Base-by-base conservation (phyloP, 2,113 vertebrate species). In the Mormyrus iriodes region DNA sequence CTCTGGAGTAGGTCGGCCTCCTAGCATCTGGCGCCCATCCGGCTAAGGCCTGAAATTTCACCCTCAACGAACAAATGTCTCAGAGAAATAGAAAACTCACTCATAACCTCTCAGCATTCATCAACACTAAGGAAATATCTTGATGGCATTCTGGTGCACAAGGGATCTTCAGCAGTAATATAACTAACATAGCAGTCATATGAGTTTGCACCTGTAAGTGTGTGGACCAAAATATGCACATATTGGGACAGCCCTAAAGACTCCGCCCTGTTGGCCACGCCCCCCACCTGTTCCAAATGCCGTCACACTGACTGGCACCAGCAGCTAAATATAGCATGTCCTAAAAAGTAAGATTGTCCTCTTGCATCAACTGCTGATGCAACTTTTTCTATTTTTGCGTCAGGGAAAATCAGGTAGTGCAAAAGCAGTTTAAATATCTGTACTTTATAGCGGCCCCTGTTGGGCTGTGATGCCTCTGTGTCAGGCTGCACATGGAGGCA, bases 231-330 rank as follows among this genome's bases (percentile, higher is more conserved):
- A 44, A 46, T 82, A 73, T 35, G 9, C 65, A 73, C 13, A 4
- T 76, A 76, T 48, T 48, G 39, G 79, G 21, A 83, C 44, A n/a
- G 42, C 79, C 42, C 79, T 21, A 83, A 83, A 21, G 3, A 76
- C 12, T 76, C 0, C 1, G 17, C 39, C 76, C 2, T 8, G 35
- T 3, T 83, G 21, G 48, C 79, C 24, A 83, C 44, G 6, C 39
- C 3, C 35, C 42, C 39, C 42, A 83, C 42, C 21, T 83, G 42
- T 83, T 42, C 17, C 7, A 15, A 15, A 46, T 46, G 7, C 7
- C 2, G 1, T 83, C 61, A 15, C 44, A 46, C 79, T 85, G 82
- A 89, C 24, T 27, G 88, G 83, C 88, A 89, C 88, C 79, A 85
- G 17, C 88, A 89, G 83, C 53, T 89, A 7, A 6, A 44, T 46